Percentiles rank a stretch among this genome's conserved stretches.
Evolutionary conservation across 2,888 invertebrate species (phyloP).

Genomic region (Slavum lentiscoides): DNA sequence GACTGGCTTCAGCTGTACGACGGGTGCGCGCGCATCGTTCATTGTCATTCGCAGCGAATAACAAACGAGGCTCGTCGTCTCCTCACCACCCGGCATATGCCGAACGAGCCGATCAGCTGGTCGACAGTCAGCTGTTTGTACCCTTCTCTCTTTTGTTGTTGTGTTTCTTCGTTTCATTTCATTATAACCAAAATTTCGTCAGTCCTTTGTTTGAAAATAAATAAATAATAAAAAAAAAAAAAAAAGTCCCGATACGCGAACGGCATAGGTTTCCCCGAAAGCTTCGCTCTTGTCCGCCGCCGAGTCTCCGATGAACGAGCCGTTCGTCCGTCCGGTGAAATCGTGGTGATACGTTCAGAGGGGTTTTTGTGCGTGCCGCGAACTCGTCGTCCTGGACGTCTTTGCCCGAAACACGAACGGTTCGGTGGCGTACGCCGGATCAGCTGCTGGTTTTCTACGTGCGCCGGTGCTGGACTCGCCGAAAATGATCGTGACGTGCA

Average conservation of each 20-base stretch:
- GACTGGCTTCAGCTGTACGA: no score
- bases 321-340: neutral
- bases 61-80: no score
- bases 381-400: neutral
- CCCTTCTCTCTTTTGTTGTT: conserved; percentile 48
- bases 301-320: neutral
- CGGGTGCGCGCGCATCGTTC: no score
- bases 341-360: neutral
- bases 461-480: conserved; percentile 28
- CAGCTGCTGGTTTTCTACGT: conserved; percentile 10
- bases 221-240: no score
- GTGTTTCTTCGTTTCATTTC: conserved; percentile 10
- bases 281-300: neutral
- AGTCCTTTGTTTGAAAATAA: conserved; percentile 42
- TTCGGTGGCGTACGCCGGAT: neutral
- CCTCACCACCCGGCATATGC: no score
- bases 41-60: no score
- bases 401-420: neutral
- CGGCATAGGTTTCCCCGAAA: neutral
- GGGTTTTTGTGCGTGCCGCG: neutral
- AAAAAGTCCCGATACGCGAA: no score
- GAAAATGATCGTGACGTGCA: conserved; percentile 65
- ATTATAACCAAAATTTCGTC: conserved; percentile 43
- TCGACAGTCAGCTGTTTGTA: conserved; percentile 18
- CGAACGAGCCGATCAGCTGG: conserved; percentile 20